Evolutionary conservation across 2,113 vertebrate species (phyloP).

Genomic region (Apteryx mantelli): DNA sequence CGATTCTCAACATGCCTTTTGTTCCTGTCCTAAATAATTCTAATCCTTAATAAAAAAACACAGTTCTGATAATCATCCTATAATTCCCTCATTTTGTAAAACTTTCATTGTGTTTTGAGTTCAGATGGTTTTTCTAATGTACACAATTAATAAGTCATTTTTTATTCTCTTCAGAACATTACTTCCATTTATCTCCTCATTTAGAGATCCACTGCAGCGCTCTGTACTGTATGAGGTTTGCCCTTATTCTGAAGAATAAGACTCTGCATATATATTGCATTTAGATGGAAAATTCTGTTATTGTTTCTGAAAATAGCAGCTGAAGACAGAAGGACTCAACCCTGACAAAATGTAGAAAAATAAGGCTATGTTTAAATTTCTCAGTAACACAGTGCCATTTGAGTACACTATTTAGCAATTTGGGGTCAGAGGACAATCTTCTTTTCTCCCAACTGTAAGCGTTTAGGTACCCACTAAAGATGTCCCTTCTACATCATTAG

Average conservation of each 20-base stretch:
- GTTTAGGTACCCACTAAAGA: background rate
- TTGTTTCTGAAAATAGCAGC: background rate
- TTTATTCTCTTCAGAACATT: background rate
- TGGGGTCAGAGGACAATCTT: background rate
- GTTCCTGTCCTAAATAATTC: background rate
- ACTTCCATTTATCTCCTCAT: background rate
- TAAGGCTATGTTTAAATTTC: background rate
- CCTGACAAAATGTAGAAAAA: background rate
- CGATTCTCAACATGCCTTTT: background rate
- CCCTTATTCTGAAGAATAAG: background rate
- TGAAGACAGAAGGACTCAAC: background rate
- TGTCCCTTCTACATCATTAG: background rate
- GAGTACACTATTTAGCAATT: background rate
- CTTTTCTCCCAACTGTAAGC: background rate
- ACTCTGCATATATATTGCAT: background rate
- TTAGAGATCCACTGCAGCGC: background rate
- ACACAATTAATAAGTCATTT: background rate
- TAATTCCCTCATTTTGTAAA: background rate
- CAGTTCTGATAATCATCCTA: background rate
- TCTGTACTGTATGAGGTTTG: background rate
- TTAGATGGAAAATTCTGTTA: background rate
- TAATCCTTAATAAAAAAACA: background rate
- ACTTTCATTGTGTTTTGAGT: background rate
- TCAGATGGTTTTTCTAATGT: background rate
- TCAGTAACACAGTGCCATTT: background rate